Base-by-base conservation (phyloP, 2,113 vertebrate species). In the Eleginops maclovinus region DNA sequence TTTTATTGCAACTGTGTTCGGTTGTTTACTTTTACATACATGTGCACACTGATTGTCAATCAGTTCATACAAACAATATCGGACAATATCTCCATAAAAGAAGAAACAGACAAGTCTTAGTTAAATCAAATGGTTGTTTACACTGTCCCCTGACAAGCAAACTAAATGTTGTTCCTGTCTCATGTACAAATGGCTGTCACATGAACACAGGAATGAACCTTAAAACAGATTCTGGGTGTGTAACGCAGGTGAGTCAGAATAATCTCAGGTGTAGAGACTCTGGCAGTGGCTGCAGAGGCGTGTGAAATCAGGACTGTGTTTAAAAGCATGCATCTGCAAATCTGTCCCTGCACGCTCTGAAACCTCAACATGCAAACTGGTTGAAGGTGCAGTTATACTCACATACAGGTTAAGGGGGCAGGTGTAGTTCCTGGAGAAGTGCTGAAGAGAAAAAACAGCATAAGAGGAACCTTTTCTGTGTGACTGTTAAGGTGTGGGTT, bases 281-380 rank as follows among this genome's bases (percentile, higher is more conserved):
- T 47, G 51, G 55, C 51, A 40, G 51, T 19, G n/a, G 62, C 53
- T 59, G 54, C 54, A 67, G 54, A 56, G 54, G 75, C 12, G 17
- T 61, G 46, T 68, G 44, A 67, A n/a, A 36, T 36, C 31, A 36
- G 31, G 7, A 36, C 7, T 36, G 31, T 19, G 50, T 14, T 9
- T 28, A 31, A 7, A 36, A 13, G 8, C 3, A 1, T 14, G 46
- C 51, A n/a, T 62, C 17, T 9, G 10, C 24, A 3, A 14, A 61
- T 69, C 5, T 62, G 56, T 26, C 28, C n/a, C 40, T 70, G 41
- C 66, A 63, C 9, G 56, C 65, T 54, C 46, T 31, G 22, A 55
- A 17, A 16, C 40, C 50, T 31, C 17, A 0, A 51, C 58, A 53
- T 4, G 10, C 10, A n/a, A n/a, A 44, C 13, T 44, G 43, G 13